Base-by-base conservation (phyloP, 2,797 vertebrate genomes). In the Acrossocheilus wenchowensis region DNA sequence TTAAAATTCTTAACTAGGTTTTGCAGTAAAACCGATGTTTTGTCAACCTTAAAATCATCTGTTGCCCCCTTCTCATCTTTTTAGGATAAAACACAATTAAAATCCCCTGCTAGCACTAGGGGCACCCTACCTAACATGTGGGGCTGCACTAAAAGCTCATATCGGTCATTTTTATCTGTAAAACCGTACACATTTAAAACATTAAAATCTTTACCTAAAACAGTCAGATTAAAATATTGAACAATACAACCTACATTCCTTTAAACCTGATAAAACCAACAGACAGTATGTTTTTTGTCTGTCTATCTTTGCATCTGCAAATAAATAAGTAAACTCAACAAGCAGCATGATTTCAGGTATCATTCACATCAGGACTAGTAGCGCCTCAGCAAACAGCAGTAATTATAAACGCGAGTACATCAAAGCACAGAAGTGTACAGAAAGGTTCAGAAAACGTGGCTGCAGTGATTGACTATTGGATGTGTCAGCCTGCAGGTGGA, bases 121-220 rank as follows among this genome's bases (percentile, higher is more conserved):
- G 48, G 48, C 5, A 0, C 48, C 48, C 14, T 17, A 17, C 48
- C 48, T 50, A 50, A 50, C 15, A 50, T 50, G 15, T 50, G 4
- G 48, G 45, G 12, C 45, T 48, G 4, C 45, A 48, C 5, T 50
- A 90, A 88, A 81, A 90, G 62, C 9, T 87, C 48, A 41, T 86
- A 84, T n/a, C 88, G 62, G 2, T 89, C 50, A 1, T 90, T 80
- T 34, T 86, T 86, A 0, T 83, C 60, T 0, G 17, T 86, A 84
- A 83, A 88, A 57, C 89, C 87, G 75, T 87, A 82, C 0, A 86
- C 17, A 8, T 88, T 89, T 3, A 88, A 15, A 14, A 89, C 0
- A 1, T 69, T 88, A 86, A 90, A 85, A 90, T 85, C 85, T 5
- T 8, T 62, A 0, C 26, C 85, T 78, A 84, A 84, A 84, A 81